These are phyloP conservation scores for Euglossa dilemma DNA, from an alignment of 1,140 invertebrate genomes.

Conservation along the genomic window DNA sequence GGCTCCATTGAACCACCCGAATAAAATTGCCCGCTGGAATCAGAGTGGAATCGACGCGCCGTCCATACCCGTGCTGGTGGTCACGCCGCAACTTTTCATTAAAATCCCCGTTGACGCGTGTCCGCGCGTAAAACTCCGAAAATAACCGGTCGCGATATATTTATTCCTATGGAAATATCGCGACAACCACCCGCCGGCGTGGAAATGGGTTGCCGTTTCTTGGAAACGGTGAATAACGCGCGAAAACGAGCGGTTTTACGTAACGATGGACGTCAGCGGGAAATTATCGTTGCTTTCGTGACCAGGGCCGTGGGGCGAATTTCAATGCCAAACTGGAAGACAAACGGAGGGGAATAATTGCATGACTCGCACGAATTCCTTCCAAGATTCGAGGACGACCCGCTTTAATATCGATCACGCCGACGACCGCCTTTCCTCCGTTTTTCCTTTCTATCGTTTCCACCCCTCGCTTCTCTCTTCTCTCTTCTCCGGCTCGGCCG, in stretches of 20 bases:
- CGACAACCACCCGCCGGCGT: too few relatives aligned
- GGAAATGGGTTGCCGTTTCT: too few relatives aligned
- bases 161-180: background rate
- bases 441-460: slow-evolving; percentile 8
- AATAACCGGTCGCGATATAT: background rate
- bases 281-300: slow-evolving; percentile 13
- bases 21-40: too few relatives aligned
- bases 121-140: background rate
- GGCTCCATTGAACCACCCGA: slow-evolving; percentile 3
- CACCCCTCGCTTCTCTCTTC: background rate
- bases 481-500: background rate
- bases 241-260: background rate
- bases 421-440: background rate
- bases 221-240: too few relatives aligned
- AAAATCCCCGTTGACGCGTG: background rate
- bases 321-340: slow-evolving; percentile 4
- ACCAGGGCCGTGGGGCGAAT: background rate
- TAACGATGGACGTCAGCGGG: background rate
- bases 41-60: background rate
- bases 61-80: background rate
- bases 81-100: slow-evolving; percentile 11
- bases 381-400: background rate
- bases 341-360: background rate
- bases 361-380: background rate
- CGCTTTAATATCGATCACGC: slow-evolving; percentile 22